Base-by-base conservation (phyloP, 2,113 vertebrate species). In the Rhagologus leucostigma region DNA sequence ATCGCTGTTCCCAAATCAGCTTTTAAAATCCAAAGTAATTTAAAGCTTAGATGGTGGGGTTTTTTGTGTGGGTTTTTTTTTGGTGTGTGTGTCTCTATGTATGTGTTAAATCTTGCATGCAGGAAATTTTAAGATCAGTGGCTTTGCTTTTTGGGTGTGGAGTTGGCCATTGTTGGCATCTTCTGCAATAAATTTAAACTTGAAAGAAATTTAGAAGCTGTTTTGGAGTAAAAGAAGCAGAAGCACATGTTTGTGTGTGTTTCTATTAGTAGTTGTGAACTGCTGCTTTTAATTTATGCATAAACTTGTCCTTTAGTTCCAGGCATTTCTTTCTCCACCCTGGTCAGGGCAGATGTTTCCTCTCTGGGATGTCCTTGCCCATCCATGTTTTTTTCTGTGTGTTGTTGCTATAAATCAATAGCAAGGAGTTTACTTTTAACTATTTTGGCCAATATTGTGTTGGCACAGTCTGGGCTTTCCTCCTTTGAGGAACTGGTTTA, bases 11-110 rank as follows among this genome's bases (percentile, higher is more conserved):
- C 78, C 93, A 95, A 94, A 95, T 96, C 95, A 96, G 95, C 94
- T 97, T 94, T 95, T 87, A 92, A 97, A 95, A 96, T 92, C 93
- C 89, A 35, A 82, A 96, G 93, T 92, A 94, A 95, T 95, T 96
- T 97, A 91, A 95, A 89, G 95, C 94, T 95, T 87, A 94, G 91
- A 90, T 2, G 56, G 77, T 91, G 65, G 44, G 9, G 2, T 41
- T 27, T 76, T 70, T 46, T 59, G 30, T 77, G 59, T 44, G 41
- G 16, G 11, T 11, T 22, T 56, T 55, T 70, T 37, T 49, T 55
- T 50, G 15, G 46, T 21, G 46, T 46, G 46, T 32, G 2, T 35
- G 3, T 39, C 18, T 90, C 2, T 75, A 29, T 90, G 44, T 42
- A 33, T 91, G 53, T 73, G 59, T 91, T 92, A 95, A 89, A 56